A percentile compares a stretch with the other conserved stretches of the same genome.
Conservation (phyloP, 1,140 invertebrate species). For the Caenorhabditis briggsae region DNA sequence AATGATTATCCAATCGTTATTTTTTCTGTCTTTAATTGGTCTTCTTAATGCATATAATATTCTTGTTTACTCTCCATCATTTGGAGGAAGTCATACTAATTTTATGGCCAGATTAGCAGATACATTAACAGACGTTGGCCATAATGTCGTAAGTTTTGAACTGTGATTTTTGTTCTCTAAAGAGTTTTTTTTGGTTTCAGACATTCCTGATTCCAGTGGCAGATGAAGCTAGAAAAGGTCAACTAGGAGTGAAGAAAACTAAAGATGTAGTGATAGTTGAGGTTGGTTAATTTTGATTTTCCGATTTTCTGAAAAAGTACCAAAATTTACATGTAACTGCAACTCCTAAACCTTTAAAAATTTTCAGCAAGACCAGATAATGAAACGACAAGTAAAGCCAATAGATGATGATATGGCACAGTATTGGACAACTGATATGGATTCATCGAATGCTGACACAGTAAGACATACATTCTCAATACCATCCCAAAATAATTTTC, state of each 20-base stretch:
- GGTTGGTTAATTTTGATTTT: constrained; percentile 7
- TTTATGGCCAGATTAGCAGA: constrained; percentile 59
- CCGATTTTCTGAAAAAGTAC: too few relatives aligned
- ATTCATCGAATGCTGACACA: constrained; percentile 24
- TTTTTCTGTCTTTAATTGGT: background rate
- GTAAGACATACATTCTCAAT: background rate
- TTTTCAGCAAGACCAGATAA: constrained; percentile 25
- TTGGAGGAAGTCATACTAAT: constrained; percentile 58
- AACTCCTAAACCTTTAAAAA: background rate
- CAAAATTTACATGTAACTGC: too few relatives aligned
- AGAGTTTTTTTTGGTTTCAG: background rate
- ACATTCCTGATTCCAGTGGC: constrained; percentile 41
- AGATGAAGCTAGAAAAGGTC: constrained; percentile 36
- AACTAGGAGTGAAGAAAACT: constrained; percentile 18
- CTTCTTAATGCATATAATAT: constrained; percentile 14
- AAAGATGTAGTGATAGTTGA: constrained; percentile 8
- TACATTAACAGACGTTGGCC: constrained; percentile 79
- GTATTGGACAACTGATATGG: constrained; percentile 29
- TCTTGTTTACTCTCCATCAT: constrained; percentile 53
- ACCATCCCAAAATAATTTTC: background rate
- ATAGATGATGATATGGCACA: constrained; percentile 11
- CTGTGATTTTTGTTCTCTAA: background rate
- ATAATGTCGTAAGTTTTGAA: constrained; percentile 69
- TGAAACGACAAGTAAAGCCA: constrained; percentile 10
- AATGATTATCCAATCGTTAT: constrained; percentile 35